Evolutionary conservation across 2,797 vertebrate species (phyloP), one percentile per base, ranked within the genome.

Genomic region (Rhinatrema bivittatum): DNA sequence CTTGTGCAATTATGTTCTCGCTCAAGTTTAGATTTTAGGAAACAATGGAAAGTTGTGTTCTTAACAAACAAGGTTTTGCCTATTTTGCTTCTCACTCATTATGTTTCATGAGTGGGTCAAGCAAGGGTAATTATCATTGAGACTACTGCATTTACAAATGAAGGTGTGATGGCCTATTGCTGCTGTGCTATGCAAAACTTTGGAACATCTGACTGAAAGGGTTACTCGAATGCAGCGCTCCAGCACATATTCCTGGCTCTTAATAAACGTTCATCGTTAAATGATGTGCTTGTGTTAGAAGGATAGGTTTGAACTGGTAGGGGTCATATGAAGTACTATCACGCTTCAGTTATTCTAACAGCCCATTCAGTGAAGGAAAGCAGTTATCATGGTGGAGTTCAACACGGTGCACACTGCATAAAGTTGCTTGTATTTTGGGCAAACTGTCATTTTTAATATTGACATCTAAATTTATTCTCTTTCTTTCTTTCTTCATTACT

Each of bases 311-410:
- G n/a, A 33, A 42, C 23, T 8, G 11, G 15, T 19, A 9, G 24
- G 25, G 2, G 6, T 19, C 9, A 30, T 53, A 29, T n/a, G 14
- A 42, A 38, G 34, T 23, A 16, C 40, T 36, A 41, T 29, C n/a
- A 28, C 20, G 29, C 42, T 62, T 70, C 14, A 15, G 38, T 62
- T 49, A 51, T 49, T 50, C 25, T 34, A 41, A 58, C 20, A 62
- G 36, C 15, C 38, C 44, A 29, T 36, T 60, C 36, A 42, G 34
- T 45, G 39, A 55, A 68, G 9, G 10, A 53, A 59, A 39, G 57
- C 40, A 50, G 43, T 69, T 47, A 28, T 25, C n/a, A n/a, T n/a
- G 24, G 13, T 1, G 4, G 20, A 13, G 23, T 21, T 46, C 11
- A 23, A 36, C 36, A 41, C 31, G 40, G 19, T 44, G 9, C 13